These are phyloP conservation scores for Rhipidura dahli DNA, from an alignment of 2,113 vertebrate species.

Conservation along the genomic window DNA sequence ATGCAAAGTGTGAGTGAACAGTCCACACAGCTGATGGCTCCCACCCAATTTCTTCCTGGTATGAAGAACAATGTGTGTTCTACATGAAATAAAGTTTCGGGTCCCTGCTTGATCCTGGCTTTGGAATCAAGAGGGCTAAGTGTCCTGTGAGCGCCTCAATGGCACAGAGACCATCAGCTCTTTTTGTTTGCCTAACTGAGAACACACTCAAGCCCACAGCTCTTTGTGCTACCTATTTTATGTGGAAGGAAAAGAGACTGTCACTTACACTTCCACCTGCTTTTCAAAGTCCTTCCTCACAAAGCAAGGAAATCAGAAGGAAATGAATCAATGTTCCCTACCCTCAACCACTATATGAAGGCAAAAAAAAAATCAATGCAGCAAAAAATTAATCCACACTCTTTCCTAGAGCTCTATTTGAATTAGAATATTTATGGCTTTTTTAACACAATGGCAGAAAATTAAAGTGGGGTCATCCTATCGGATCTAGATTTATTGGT, in stretches of 20 bases:
- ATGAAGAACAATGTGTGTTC: neutral
- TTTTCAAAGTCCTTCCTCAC: neutral
- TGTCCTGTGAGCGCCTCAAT: neutral
- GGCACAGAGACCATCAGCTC: neutral
- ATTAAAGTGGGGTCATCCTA: neutral
- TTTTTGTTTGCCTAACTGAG: neutral
- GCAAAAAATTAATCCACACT: neutral
- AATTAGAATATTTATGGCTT: neutral
- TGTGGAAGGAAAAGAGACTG: neutral
- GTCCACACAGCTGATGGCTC: neutral
- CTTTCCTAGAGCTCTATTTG: neutral
- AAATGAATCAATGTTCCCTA: constrained; percentile 11
- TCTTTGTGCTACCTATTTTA: neutral
- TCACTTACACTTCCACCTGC: neutral
- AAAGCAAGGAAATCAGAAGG: constrained; percentile 36
- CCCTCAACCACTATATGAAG: neutral
- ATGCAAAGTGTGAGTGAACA: neutral
- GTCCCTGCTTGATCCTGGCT: neutral
- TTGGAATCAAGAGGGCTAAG: neutral
- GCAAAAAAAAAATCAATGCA: neutral
- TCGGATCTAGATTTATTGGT: neutral
- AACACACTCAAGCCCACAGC: neutral
- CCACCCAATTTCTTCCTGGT: neutral
- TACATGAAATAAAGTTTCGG: neutral
- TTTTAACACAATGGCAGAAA: neutral